Base-by-base conservation (phyloP, 2,888 invertebrate genomes). In the Thalpophila matura region DNA sequence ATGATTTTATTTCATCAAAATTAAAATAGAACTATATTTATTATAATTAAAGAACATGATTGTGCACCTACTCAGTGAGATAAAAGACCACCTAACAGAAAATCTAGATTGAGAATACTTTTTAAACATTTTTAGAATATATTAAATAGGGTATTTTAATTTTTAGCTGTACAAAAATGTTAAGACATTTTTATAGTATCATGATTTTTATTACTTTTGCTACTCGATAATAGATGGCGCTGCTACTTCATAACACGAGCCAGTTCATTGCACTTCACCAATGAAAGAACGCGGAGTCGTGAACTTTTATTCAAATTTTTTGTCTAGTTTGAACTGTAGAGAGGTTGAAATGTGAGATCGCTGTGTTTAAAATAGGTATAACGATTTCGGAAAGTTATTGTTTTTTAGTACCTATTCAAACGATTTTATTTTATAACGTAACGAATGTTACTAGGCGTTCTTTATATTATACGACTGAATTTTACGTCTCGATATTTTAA, bases 191-290 rank as follows among this genome's bases (percentile, higher is more conserved):
- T n/a, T 2, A 0, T 6, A 3, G 18, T 0, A 6, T 22, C 35
- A 6, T 40, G 35, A 27, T 42, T 35, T 54, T 22, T 2, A n/a
- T 16, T 9, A 53, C 47, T 67, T 49, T 3, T 29, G 64, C 91
- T 90, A 89, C 82, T 89, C 79, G 24, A 66, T 65, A 76, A 78
- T 51, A 92, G 92, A 91, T 91, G 89, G 84, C 90, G 83, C 29
- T 77, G 56, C 29, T n/a, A 5, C 24, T 27, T 38, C 40, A 40
- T 31, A 31, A 45, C 37, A 38, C 5, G 7, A 42, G 16, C 24
- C 46, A 7, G 74, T 73, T 64, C 63, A 57, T 40, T 72, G 75
- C 72, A 69, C 63, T 66, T 61, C 46, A 53, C 22, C 29, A 20
- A 27, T 45, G 26, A 42, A 31, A 57, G 45, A 56, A 35, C 47